Percentiles rank a stretch among this genome's conserved stretches.
phyloP scores from a whole-genome alignment of 1,140 invertebrate genomes.

The Leucophenga varia region DNA sequence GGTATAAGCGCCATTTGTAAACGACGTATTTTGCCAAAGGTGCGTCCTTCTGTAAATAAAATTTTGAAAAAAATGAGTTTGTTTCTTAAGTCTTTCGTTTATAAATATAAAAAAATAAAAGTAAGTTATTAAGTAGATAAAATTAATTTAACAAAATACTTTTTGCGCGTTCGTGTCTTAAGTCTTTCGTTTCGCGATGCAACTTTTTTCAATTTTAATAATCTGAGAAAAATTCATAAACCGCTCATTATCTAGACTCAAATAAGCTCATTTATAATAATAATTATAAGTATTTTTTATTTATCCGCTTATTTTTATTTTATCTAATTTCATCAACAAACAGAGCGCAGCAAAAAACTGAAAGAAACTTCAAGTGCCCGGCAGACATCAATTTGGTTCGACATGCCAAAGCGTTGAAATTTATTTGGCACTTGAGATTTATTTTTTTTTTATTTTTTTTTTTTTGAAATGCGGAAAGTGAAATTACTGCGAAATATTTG shows the following conservation, averaged over 20 bases:
- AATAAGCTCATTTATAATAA: no score
- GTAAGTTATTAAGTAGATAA: neutral
- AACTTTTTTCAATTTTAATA: no score
- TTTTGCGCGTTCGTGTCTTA: constrained; percentile 1
- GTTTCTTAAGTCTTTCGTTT: no score
- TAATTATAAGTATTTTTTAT: no score
- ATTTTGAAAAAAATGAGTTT: no score
- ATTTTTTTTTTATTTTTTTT: no score
- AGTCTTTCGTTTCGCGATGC: constrained; percentile 9
- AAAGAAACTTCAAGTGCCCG: constrained; percentile 18
- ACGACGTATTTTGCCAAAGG: constrained; percentile 55
- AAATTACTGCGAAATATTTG: constrained; percentile 41
- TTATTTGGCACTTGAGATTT: no score
- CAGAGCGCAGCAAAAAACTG: no score
- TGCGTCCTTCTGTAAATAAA: constrained; percentile 28
- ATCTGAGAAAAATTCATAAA: no score
- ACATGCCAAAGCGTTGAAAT: no score
- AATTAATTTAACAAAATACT: neutral
- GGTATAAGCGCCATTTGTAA: constrained; percentile 57
- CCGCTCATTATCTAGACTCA: no score
- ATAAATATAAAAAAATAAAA: neutral
- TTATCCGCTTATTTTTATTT: constrained; percentile 30
- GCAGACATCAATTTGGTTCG: no score
- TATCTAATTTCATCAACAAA: constrained; percentile 46
- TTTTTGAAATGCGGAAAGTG: constrained; percentile 48